These are phyloP conservation scores for Plumapathes pennacea DNA, from an alignment of 92 coral and sea anemone genomes.

Conservation along the genomic window DNA sequence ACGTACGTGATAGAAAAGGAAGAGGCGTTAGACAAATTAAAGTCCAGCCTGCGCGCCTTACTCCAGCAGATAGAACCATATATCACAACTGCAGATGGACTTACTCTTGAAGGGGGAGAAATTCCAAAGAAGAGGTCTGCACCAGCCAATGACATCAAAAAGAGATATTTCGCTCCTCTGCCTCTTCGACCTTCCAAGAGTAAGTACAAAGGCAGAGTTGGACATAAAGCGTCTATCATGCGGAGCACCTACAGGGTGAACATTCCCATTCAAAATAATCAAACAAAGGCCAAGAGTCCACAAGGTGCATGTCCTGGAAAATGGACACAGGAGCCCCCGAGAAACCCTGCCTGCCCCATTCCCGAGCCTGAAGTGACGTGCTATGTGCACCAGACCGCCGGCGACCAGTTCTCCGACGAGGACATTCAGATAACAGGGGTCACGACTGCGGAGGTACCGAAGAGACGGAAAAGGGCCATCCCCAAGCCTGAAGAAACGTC, in stretches of 20 bases:
- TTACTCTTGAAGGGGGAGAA: slow-evolving; percentile 2
- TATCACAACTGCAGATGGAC: slow-evolving; percentile 14
- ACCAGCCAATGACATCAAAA: background rate
- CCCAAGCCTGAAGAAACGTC: too few species aligned
- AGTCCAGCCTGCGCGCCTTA: background rate
- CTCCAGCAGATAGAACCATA: background rate
- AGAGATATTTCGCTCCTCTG: background rate
- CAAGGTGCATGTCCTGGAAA: too few species aligned
- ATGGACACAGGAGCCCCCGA: too few species aligned
- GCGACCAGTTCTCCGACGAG: too few species aligned
- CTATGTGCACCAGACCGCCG: too few species aligned
- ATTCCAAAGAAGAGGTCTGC: background rate
- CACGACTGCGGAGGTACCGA: too few species aligned
- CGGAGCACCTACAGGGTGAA: slow-evolving; percentile 3
- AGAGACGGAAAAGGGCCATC: too few species aligned
- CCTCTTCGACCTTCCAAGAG: background rate
- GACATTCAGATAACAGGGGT: too few species aligned
- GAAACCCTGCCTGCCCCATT: too few species aligned
- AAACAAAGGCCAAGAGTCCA: too few species aligned
- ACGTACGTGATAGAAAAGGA: slow-evolving; percentile 3
- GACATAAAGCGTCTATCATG: slow-evolving; percentile 14
- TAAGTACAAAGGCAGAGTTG: slow-evolving; percentile 26
- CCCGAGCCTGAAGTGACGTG: too few species aligned
- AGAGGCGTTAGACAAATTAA: background rate
- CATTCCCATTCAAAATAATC: background rate